Evolutionary conservation across 2,113 vertebrate genomes (phyloP), one percentile per base, ranked within the genome.

Genomic region (Erinaceus europaeus): DNA sequence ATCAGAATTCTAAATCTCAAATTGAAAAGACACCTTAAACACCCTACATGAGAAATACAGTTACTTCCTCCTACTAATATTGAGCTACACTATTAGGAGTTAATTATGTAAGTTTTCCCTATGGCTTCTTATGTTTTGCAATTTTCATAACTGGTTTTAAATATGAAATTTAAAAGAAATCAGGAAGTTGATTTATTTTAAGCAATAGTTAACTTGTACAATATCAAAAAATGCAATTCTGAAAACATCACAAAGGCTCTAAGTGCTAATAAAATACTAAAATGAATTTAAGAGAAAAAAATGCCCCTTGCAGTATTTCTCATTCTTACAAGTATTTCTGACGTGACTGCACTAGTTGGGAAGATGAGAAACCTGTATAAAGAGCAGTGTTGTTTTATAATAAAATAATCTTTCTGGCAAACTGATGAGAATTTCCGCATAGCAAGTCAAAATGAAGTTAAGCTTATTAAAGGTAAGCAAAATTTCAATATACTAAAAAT

Each of bases 361-460:
- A 62, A 40, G 42, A n/a, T 34, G 5, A 65, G n/a, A 89, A 65
- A 29, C 55, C 17, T 52, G n/a, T n/a, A n/a, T n/a, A n/a, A 82
- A 64, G 25, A 68, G 79, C 17, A 48, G 13, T 40, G 18, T 29
- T 81, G 61, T 21, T 87, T 79, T 68, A 84, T 55, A 23, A 40
- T 55, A 78, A 81, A 59, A 69, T 48, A 68, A 53, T 44, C 15
- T 71, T 89, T 74, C 21, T 5, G n/a, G 36, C 78, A 92, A 92
- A 11, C 8, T 68, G 27, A 85, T 48, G 20, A 72, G 79, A 74
- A 75, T 65, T 71, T 42, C 53, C 6, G 80, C 72, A 81, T n/a
- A 53, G 68, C 38, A n/a, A 57, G 48, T 71, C 69, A 89, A 69
- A n/a, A n/a, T n/a, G n/a, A 78, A 87, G n/a, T 80, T n/a, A 88